These are phyloP conservation scores for Parazoanthus darwini DNA, from an alignment of 92 coral and sea anemone species.

Conservation along the genomic window DNA sequence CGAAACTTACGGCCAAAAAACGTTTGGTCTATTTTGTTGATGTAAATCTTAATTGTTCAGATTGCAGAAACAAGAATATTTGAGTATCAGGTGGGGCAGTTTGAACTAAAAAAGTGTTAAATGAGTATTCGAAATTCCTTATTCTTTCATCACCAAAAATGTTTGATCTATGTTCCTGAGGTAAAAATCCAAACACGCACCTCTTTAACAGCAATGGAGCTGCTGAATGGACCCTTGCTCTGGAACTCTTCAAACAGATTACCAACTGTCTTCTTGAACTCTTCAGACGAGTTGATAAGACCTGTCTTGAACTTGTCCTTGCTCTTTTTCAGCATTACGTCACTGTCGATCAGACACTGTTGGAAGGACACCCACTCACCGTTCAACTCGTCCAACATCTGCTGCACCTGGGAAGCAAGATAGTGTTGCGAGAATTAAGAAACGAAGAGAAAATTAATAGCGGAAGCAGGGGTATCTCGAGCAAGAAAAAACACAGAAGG, in stretches of 20 bases:
- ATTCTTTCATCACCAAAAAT: background rate
- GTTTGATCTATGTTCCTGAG: background rate
- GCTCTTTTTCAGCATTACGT: conserved; percentile 96
- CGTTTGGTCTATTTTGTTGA: background rate
- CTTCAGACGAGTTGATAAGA: conserved; percentile 92
- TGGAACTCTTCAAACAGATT: conserved; percentile 91
- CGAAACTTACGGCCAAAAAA: background rate
- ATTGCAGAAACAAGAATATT: no score
- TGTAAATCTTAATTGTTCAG: no score
- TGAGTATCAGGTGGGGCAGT: no score
- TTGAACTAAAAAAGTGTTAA: no score
- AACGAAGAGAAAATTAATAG: no score
- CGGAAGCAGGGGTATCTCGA: background rate
- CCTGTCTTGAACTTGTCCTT: conserved; percentile 99
- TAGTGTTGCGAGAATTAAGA: background rate
- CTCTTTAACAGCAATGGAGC: conserved; percentile 80
- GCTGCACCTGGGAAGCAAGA: conserved; percentile 70
- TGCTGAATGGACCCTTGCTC: conserved; percentile 87
- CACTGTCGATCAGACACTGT: conserved; percentile 98
- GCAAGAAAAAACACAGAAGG: background rate
- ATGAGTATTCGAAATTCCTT: no score
- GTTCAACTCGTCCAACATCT: conserved; percentile 90
- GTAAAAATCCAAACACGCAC: conserved; percentile 49
- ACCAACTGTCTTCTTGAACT: conserved; percentile 93
- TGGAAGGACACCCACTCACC: conserved; percentile 99